Evolutionary conservation across 1,140 invertebrate genomes (phyloP).

Genomic region (Planococcus citri): DNA sequence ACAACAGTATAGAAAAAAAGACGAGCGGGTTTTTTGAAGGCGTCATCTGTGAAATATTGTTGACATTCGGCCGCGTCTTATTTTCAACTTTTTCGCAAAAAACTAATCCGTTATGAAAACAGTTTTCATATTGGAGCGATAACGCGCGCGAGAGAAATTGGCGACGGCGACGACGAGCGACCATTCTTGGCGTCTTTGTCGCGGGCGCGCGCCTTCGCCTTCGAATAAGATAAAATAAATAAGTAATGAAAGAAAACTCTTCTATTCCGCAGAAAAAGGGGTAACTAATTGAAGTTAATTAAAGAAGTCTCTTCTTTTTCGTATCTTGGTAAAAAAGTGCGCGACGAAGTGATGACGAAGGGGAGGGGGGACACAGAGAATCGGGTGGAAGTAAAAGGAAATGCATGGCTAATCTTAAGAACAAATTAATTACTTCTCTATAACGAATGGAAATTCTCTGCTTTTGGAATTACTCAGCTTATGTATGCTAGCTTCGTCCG

Average conservation of each 20-base stretch:
- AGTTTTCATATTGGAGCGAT: slow-evolving; percentile 14
- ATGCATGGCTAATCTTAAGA: slow-evolving; percentile 20
- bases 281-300: slow-evolving; percentile 20
- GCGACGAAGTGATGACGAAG: background rate
- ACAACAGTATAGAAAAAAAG: background rate
- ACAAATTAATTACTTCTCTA: slow-evolving; percentile 20
- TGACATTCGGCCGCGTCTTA: slow-evolving; percentile 13
- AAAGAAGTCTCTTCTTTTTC: slow-evolving; percentile 16
- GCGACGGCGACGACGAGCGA: background rate
- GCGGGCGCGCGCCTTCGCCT: background rate
- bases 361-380: background rate
- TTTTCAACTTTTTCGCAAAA: slow-evolving; percentile 11
- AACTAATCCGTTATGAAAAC: slow-evolving; percentile 19
- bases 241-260: slow-evolving; percentile 20
- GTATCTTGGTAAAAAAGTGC: background rate
- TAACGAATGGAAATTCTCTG: slow-evolving; percentile 15
- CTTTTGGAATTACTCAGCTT: slow-evolving; percentile 15
- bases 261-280: slow-evolving; percentile 9
- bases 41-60: slow-evolving; percentile 19
- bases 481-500: slow-evolving; percentile 18
- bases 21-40: background rate
- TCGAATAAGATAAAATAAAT: slow-evolving; percentile 18
- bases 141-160: slow-evolving; percentile 9
- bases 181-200: too few species aligned
- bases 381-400: background rate